Base-by-base conservation (phyloP, 1,140 invertebrate species). In the Cherax destructor region DNA sequence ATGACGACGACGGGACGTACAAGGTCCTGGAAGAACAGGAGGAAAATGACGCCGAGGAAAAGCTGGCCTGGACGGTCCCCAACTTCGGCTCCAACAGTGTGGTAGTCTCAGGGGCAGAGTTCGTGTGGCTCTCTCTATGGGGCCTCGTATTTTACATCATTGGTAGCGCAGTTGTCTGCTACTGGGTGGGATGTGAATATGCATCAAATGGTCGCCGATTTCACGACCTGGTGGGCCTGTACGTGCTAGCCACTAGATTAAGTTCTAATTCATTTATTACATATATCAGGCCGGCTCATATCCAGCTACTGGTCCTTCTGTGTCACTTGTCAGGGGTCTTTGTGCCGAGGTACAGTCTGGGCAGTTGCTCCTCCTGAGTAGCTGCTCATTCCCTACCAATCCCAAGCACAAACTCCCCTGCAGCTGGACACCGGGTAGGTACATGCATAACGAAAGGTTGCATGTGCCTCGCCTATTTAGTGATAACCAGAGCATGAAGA, bases 51-150 rank as follows among this genome's bases (percentile, higher is more conserved):
- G 50, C 74, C 83, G 76, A 69, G 74, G 89, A 91, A 74, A 91
- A 85, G 89, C 74, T 91, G 50, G 77, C 56, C 47, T 83, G 61
- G 79, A 76, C 79, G 83, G 65, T 77, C 59, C 80, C 81, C 41
- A 91, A 50, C 83, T 85, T 74, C 83, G 61, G 80, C 83, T 83
- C 87, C 79, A 80, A 13, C 81, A 91, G 89, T 91, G 81, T 77
- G 77, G 49, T 83, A 91, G 89, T 91, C 83, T 91, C 89, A 84
- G 89, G 89, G 89, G 89, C 89, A 85, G 89, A 83, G 76, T 86
- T 91, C 89, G 89, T 86, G 89, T 91, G 89, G 89, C 49, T 86
- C 89, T 85, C 86, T 59, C 83, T 91, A 78, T 91, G 89, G 89
- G 83, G 89, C 89, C 61, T 91, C 89, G 83, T 91, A 21, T 85